A percentile compares a stretch with the other conserved stretches of the same genome.
phyloP scores from a whole-genome alignment of 2,888 invertebrate genomes.

The Limnephilus marmoratus region DNA sequence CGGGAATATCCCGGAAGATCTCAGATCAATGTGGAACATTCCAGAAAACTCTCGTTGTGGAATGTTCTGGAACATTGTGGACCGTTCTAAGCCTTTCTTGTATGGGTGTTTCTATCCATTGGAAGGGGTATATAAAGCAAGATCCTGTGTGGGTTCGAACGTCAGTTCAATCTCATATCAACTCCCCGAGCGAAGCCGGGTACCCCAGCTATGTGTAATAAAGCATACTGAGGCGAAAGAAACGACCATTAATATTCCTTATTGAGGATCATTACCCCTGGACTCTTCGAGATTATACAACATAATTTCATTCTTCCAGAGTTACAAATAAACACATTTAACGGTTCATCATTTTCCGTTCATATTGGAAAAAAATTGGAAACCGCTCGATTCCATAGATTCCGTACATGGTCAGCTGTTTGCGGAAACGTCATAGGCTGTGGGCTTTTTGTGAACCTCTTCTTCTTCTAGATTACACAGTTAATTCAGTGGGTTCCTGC shows the following conservation, averaged over 20 bases:
- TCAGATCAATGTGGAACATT: no score
- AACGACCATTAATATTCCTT: background rate
- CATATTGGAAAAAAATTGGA: background rate
- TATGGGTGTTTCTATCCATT: no score
- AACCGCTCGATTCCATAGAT: background rate
- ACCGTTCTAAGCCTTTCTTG: no score
- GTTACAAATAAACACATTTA: background rate
- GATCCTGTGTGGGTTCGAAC: no score
- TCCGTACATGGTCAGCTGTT: background rate
- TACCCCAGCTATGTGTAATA: background rate
- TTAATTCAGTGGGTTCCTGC: background rate
- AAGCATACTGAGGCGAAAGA: background rate
- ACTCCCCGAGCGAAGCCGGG: no score
- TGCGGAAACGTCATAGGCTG: background rate
- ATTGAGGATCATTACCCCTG: background rate
- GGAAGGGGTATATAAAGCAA: no score
- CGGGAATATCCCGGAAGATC: no score
- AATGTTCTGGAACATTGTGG: no score
- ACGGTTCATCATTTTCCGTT: background rate
- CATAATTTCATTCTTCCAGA: background rate
- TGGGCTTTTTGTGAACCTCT: background rate
- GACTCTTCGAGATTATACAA: background rate
- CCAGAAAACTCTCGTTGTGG: no score
- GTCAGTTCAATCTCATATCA: no score
- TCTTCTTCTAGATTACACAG: background rate